These are phyloP conservation scores for Limnephilus lunatus DNA, from an alignment of 2,888 invertebrate species.

Conservation along the genomic window DNA sequence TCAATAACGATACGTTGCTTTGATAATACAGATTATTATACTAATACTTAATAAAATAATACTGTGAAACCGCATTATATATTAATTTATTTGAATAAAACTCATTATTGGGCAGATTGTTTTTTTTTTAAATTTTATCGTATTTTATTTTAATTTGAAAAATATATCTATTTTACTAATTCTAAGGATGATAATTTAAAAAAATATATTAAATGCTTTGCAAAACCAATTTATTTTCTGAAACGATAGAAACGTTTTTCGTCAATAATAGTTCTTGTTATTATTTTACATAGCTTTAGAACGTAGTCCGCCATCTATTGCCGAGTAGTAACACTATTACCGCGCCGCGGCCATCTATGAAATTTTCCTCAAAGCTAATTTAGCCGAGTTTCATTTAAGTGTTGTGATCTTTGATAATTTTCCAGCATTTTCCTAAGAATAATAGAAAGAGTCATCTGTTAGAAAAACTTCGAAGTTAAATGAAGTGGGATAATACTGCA, in stretches of 20 bases:
- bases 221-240: too few species aligned
- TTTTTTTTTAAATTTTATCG: too few species aligned
- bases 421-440: not conserved
- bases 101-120: too few species aligned
- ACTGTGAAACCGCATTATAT: not conserved
- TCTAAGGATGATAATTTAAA: too few species aligned
- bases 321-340: constrained; percentile 5
- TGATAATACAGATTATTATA: not conserved
- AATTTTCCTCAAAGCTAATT: not conserved
- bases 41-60: not conserved
- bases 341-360: not conserved
- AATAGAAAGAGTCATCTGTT: constrained; percentile 39
- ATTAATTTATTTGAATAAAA: not conserved
- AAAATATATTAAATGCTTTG: too few species aligned
- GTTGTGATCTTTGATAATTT: constrained; percentile 23
- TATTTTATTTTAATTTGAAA: too few species aligned
- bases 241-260: too few species aligned
- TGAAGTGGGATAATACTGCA: not conserved
- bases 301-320: constrained; percentile 21
- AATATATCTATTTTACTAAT: too few species aligned
- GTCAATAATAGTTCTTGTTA: not conserved
- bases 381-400: not conserved
- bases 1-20: not conserved
- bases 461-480: not conserved
- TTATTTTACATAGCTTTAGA: not conserved